Percentiles rank a stretch among this genome's conserved stretches.
Evolutionary conservation across 1,140 invertebrate species (phyloP).

Genomic region (Orchesella cincta): DNA sequence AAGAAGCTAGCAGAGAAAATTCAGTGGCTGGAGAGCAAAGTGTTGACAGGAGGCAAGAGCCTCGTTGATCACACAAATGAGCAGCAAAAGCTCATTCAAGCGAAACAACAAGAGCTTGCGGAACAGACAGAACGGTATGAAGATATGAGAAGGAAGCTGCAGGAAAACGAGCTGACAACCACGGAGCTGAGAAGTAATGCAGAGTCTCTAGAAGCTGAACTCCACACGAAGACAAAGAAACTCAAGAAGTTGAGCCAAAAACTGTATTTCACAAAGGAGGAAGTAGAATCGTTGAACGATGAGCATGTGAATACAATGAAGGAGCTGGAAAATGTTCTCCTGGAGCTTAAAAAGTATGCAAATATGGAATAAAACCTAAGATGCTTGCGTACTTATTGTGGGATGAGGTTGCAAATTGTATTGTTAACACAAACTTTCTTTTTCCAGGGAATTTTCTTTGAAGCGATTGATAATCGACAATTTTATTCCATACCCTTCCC

Average conservation of each 20-base stretch:
- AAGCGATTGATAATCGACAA: slow-evolving; percentile 48
- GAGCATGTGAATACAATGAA: slow-evolving; percentile 36
- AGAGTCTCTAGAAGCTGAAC: slow-evolving; percentile 33
- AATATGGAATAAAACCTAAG: too few species aligned
- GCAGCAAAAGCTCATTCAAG: slow-evolving; percentile 41
- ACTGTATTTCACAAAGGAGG: slow-evolving; percentile 31
- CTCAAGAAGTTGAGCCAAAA: slow-evolving; percentile 40
- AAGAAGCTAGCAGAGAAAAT: slow-evolving; percentile 62
- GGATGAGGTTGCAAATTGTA: neutral
- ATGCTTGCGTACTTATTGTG: too few species aligned
- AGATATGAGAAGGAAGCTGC: slow-evolving; percentile 42
- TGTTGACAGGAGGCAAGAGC: slow-evolving; percentile 81
- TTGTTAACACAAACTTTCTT: neutral
- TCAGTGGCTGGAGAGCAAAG: slow-evolving; percentile 78
- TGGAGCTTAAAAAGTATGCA: slow-evolving; percentile 45
- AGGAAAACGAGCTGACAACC: slow-evolving; percentile 44
- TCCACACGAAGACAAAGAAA: slow-evolving; percentile 29
- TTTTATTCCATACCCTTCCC: slow-evolving; percentile 42
- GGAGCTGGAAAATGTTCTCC: slow-evolving; percentile 36
- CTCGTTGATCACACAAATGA: slow-evolving; percentile 58
- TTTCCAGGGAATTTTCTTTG: slow-evolving; percentile 45
- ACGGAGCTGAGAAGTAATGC: slow-evolving; percentile 11
- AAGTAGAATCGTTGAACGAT: slow-evolving; percentile 28
- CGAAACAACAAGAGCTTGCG: slow-evolving; percentile 45
- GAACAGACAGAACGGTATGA: slow-evolving; percentile 43